Evolutionary conservation across 2,797 vertebrate species (phyloP).

Genomic region (Pseudochaenichthys georgianus): DNA sequence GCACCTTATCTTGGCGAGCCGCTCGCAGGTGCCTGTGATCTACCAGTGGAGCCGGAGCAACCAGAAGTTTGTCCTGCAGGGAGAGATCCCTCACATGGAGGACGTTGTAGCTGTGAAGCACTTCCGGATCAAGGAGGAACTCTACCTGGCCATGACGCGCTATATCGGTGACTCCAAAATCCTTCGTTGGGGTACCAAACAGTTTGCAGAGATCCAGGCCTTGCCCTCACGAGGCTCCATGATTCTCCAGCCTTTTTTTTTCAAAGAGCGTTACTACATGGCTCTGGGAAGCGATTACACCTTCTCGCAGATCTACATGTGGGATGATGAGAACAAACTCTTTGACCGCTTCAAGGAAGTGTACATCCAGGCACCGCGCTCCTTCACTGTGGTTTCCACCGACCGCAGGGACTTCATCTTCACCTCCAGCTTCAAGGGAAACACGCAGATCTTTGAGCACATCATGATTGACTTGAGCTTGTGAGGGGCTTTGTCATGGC

Average conservation of each 20-base stretch:
- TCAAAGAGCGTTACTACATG: constrained; percentile 94
- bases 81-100: constrained; percentile 97
- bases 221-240: constrained; percentile 96
- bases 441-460: constrained; percentile 97
- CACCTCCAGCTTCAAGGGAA: constrained; percentile 98
- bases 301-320: constrained; percentile 97
- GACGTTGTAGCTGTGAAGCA: constrained; percentile 96
- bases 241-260: constrained; percentile 95
- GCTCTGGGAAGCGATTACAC: constrained; percentile 98
- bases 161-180: constrained; percentile 98
- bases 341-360: constrained; percentile 97
- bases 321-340: constrained; percentile 91
- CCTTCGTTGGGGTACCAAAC: constrained; percentile 93
- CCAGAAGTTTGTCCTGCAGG: constrained; percentile 92
- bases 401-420: constrained; percentile 97
- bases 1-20: constrained; percentile 94
- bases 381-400: constrained; percentile 96
- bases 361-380: constrained; percentile 96
- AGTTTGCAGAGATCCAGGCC: constrained; percentile 95
- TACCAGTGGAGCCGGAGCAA: constrained; percentile 95
- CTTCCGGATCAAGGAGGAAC: constrained; percentile 91
- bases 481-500: constrained; percentile 73
- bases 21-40: constrained; percentile 96
- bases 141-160: constrained; percentile 94
- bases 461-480: constrained; percentile 94